phyloP scores from a whole-genome alignment of 2,888 invertebrate species.

The Caenorhabditis sp. region DNA sequence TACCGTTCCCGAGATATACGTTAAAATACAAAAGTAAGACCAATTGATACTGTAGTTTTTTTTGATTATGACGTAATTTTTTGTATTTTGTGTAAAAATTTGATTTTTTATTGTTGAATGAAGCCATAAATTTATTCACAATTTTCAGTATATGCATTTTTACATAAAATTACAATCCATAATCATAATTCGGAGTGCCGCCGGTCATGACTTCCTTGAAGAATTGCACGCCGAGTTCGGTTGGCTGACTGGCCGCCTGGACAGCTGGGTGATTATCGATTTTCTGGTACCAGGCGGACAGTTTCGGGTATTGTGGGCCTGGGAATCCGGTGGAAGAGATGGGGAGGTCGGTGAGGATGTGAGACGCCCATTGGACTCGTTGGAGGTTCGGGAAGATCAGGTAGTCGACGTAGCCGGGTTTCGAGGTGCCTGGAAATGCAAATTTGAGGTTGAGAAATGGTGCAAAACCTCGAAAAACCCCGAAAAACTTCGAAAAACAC shows the following conservation, averaged over 20 bases:
- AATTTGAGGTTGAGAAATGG: not conserved
- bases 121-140: no score
- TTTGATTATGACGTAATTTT: no score
- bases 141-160: not conserved
- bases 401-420: conserved; percentile 60
- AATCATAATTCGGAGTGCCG: conserved; percentile 55
- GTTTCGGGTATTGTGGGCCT: conserved; percentile 48
- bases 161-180: conserved; percentile 42
- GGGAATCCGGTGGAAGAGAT: conserved; percentile 37
- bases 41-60: no score
- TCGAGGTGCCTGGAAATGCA: conserved; percentile 30
- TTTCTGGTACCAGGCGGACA: conserved; percentile 39
- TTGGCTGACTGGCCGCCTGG: conserved; percentile 43
- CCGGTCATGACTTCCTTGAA: conserved; percentile 27
- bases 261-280: conserved; percentile 60
- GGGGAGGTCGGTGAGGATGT: conserved; percentile 33
- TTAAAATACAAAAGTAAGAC: no score
- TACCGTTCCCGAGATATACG: no score
- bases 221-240: conserved; percentile 42
- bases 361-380: conserved; percentile 41
- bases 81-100: no score
- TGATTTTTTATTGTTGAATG: no score
- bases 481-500: no score
- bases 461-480: not conserved
- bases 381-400: conserved; percentile 57